phyloP scores from a whole-genome alignment of 2,113 vertebrate species.

The Cathartes aura region DNA sequence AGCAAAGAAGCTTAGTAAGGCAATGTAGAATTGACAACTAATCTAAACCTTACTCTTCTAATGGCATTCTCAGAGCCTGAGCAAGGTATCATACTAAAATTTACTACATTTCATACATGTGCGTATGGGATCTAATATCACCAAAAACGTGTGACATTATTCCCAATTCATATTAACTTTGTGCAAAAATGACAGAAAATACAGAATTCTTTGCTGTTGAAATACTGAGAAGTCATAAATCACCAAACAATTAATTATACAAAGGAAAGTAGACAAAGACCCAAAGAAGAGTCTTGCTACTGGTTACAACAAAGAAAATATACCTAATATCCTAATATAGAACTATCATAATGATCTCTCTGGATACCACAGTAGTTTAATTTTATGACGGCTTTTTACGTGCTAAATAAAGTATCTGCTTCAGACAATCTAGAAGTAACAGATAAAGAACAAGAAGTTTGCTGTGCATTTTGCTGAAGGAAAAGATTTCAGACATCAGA shows the following conservation, averaged over 20 bases:
- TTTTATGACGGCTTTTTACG: neutral
- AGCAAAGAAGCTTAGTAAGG: neutral
- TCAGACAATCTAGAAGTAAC: neutral
- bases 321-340: neutral
- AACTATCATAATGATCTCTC: neutral
- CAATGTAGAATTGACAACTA: neutral
- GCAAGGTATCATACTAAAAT: neutral
- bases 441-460: neutral
- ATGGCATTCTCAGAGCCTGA: neutral
- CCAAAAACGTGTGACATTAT: neutral
- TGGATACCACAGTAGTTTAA: neutral
- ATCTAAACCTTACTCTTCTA: neutral
- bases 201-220: neutral
- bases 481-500: neutral
- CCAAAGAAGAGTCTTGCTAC: neutral
- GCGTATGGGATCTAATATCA: neutral
- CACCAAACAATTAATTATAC: neutral
- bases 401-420: neutral
- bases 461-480: neutral
- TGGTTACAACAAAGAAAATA: neutral
- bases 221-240: neutral
- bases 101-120: neutral
- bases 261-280: neutral
- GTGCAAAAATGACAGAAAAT: slow-evolving; percentile 10
- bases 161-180: neutral